These are phyloP conservation scores for Diplazon laetatorius DNA, from an alignment of 2,888 invertebrate species.

Conservation along the genomic window DNA sequence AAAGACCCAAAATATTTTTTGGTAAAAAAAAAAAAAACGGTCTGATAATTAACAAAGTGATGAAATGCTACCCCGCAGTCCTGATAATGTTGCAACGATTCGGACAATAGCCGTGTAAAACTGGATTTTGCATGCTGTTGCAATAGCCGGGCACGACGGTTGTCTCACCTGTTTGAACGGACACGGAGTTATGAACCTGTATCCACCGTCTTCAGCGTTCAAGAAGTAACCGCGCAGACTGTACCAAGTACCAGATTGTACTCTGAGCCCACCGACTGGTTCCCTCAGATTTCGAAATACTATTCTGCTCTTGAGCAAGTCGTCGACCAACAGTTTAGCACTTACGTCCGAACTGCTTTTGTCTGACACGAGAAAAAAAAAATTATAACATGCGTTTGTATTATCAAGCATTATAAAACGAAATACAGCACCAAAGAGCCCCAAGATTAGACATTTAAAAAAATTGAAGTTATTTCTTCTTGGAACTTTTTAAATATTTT, in stretches of 20 bases:
- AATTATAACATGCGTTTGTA: background rate
- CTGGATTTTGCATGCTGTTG: conserved; percentile 10
- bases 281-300: conserved; percentile 63
- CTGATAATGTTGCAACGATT: background rate
- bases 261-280: conserved; percentile 59
- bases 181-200: conserved; percentile 65
- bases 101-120: background rate
- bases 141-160: background rate
- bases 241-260: conserved; percentile 59
- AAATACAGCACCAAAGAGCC: background rate
- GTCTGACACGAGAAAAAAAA: conserved; percentile 25
- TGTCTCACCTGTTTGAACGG: conserved; percentile 66
- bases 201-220: conserved; percentile 61
- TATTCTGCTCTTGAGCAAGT: conserved; percentile 51
- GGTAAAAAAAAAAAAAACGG: no score
- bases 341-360: conserved; percentile 36
- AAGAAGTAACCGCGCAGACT: conserved; percentile 65
- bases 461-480: no score
- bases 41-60: background rate
- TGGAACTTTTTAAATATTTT: no score
- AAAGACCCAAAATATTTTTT: no score
- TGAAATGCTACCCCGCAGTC: background rate
- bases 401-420: background rate
- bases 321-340: conserved; percentile 52
- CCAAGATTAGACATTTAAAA: background rate